Evolutionary conservation across 2,888 invertebrate genomes (phyloP).

Genomic region (Ernsta delagoae): DNA sequence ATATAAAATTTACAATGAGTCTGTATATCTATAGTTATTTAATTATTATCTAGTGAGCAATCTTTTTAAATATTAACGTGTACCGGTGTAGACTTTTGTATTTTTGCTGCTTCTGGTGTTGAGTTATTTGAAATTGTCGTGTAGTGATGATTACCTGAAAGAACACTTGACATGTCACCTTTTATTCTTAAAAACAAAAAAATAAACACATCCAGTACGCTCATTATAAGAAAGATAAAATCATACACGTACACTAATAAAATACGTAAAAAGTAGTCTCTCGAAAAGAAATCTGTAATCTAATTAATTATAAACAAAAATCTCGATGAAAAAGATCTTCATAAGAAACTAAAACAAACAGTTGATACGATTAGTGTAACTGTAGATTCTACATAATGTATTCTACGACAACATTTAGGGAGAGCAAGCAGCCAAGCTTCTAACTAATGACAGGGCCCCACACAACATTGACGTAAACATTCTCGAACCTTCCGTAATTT

Average conservation of each 20-base stretch:
- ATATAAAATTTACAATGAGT: neutral
- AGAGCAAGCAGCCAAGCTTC: slow-evolving; percentile 59
- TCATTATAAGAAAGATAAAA: neutral
- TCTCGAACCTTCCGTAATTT: slow-evolving; percentile 74
- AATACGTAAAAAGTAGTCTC: neutral
- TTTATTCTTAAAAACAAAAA: neutral
- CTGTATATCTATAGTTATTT: neutral
- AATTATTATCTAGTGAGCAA: slow-evolving; percentile 45
- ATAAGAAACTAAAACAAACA: slow-evolving; percentile 8
- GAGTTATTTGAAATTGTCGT: slow-evolving; percentile 60
- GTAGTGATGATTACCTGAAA: slow-evolving; percentile 76
- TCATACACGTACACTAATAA: neutral
- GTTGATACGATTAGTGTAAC: slow-evolving; percentile 4
- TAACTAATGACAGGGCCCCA: slow-evolving; percentile 55
- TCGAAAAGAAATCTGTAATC: no score
- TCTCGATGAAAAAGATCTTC: slow-evolving; percentile 1
- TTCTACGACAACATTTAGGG: slow-evolving; percentile 53
- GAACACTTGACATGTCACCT: slow-evolving; percentile 10
- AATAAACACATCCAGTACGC: neutral
- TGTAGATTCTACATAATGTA: slow-evolving; percentile 19
- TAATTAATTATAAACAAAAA: neutral
- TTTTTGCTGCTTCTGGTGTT: slow-evolving; percentile 55
- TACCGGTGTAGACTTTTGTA: slow-evolving; percentile 35
- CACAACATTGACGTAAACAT: slow-evolving; percentile 55
- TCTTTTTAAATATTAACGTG: slow-evolving; percentile 23